Evolutionary conservation across 2,888 invertebrate genomes (phyloP), one percentile per base, ranked within the genome.

Genomic region (Rambutsinella grinnellia): DNA sequence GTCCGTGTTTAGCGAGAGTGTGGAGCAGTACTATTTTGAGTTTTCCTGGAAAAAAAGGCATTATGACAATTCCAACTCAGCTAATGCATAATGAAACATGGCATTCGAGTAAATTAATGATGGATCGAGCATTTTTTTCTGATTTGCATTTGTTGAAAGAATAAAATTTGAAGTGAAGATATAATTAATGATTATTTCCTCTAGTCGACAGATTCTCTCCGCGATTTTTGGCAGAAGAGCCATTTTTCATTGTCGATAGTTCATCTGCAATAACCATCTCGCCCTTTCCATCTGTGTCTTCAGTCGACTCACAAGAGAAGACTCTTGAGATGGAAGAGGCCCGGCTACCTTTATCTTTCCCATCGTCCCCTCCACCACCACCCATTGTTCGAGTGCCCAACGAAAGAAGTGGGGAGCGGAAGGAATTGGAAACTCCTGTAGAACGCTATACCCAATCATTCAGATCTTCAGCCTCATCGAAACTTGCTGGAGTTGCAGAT

Each of bases 171-270:
- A 2, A 28, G 27, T n/a, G n/a, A n/a, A 67, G 23, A 15, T n/a
- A 56, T 49, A 54, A 58, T 75, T 75, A 75, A 74, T 74, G 68
- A 72, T 79, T 68, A 69, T 76, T 62, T 76, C 76, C 60, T 74
- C 19, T 62, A 81, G 84, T 84, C 76, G 84, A 84, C 82, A 81
- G 81, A 81, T 83, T 84, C 70, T 77, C 82, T 63, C 84, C 84
- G 28, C 82, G 83, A 75, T 84, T 84, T 78, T 79, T 84, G 80
- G 84, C 83, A 78, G 83, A 83, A 63, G 83, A 84, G 67, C 83
- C 83, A 79, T 84, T 84, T 80, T 81, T 82, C 81, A 82, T 84
- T 62, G 74, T 83, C 58, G 79, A 82, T 61, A 71, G 71, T 19
- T 63, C 76, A 28, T 58, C 76, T 8, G 61, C 77, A 24, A 27